Evolutionary conservation across 2,888 invertebrate species (phyloP).

Genomic region (Rhopalosiphum nymphaeae): DNA sequence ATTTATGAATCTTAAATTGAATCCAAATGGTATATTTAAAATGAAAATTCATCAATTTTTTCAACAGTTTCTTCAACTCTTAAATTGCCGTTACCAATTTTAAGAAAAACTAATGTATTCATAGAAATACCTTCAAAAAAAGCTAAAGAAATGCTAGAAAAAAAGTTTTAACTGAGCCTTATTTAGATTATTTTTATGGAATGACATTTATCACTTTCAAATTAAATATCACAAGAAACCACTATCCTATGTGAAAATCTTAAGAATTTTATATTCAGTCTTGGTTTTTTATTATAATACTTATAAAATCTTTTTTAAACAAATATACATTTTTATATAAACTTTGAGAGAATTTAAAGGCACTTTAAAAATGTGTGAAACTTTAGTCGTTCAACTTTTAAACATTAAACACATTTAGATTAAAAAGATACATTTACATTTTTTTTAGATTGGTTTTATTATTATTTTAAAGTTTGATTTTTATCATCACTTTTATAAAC

Average conservation of each 20-base stretch:
- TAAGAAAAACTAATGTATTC: background rate
- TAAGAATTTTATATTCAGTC: background rate
- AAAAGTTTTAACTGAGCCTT: background rate
- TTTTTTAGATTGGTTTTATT: background rate
- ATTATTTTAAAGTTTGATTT: background rate
- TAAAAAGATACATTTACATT: background rate
- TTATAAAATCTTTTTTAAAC: background rate
- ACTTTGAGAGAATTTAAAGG: background rate
- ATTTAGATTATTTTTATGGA: background rate
- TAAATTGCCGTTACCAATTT: background rate
- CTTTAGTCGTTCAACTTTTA: background rate
- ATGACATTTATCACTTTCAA: background rate
- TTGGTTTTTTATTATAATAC: background rate
- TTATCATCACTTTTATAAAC: background rate
- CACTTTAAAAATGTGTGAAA: background rate
- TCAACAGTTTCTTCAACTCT: background rate
- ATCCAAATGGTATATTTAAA: background rate
- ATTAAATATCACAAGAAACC: background rate
- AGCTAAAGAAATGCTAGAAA: background rate
- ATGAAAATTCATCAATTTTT: background rate
- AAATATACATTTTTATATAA: background rate
- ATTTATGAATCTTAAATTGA: background rate
- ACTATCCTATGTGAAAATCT: background rate
- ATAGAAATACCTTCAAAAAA: background rate
- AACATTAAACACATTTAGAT: slow-evolving; percentile 1